Evolutionary conservation across 1,140 invertebrate genomes (phyloP).

Genomic region (Leptinotarsa undecemlineata): DNA sequence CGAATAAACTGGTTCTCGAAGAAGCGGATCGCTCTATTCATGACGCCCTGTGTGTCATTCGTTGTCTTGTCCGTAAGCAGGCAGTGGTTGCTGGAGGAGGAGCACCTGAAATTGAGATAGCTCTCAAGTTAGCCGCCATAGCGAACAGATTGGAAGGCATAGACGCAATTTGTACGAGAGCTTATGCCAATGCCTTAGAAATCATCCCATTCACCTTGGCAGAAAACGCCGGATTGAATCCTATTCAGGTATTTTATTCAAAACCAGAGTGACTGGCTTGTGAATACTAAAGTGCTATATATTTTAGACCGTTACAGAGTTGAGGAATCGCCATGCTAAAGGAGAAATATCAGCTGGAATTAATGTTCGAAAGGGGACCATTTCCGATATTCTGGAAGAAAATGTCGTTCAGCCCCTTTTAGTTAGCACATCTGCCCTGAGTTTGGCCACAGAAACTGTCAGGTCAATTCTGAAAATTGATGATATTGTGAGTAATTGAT

Average conservation of each 20-base stretch:
- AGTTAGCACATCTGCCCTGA: conserved; percentile 92
- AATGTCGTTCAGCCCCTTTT: conserved; percentile 97
- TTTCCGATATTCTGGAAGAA: conserved; percentile 96
- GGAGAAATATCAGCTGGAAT: conserved; percentile 87
- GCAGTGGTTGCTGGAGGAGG: conserved; percentile 94
- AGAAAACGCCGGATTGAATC: conserved; percentile 99
- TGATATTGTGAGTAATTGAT: conserved; percentile 75
- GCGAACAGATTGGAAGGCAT: conserved; percentile 86
- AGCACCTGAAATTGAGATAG: conserved; percentile 94
- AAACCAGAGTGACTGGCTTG: not conserved
- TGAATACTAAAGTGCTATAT: not conserved
- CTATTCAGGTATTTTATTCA: conserved; percentile 66
- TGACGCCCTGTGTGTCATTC: conserved; percentile 96
- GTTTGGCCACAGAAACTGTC: conserved; percentile 94
- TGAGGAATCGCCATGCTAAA: conserved; percentile 90
- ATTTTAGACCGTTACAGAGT: conserved; percentile 88
- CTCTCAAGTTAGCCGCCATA: conserved; percentile 80
- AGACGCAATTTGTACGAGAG: conserved; percentile 92
- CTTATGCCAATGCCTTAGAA: conserved; percentile 95
- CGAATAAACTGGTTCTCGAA: conserved; percentile 95
- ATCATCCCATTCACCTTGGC: conserved; percentile 97
- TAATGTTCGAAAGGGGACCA: conserved; percentile 94
- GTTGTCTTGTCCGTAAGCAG: conserved; percentile 89
- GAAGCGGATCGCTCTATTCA: conserved; percentile 96
- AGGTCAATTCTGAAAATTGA: conserved; percentile 98